Evolutionary conservation across 1,140 invertebrate species (phyloP).

Genomic region (Drosophila prosaltans): DNA sequence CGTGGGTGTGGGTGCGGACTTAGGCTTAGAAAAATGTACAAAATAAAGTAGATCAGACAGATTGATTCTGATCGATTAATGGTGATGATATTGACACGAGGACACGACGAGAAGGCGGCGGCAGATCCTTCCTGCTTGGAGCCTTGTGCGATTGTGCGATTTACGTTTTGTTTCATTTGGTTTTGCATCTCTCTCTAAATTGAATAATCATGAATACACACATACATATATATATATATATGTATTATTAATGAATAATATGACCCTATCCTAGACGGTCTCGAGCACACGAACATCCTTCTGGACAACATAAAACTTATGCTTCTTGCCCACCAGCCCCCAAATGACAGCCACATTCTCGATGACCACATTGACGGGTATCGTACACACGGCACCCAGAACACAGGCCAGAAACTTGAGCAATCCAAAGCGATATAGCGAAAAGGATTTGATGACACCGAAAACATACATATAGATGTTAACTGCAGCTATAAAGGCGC

Average conservation of each 20-base stretch:
- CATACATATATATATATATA: not conserved
- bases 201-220: slow-evolving; percentile 10
- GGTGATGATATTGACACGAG: not conserved
- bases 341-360: slow-evolving; percentile 97
- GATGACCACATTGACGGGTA: slow-evolving; percentile 95
- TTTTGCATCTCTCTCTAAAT: slow-evolving; percentile 10
- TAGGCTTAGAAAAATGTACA: slow-evolving; percentile 55
- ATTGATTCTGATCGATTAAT: not conserved
- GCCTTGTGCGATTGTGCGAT: slow-evolving; percentile 44
- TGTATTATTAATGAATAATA: slow-evolving; percentile 13
- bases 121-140: slow-evolving; percentile 23
- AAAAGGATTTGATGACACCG: slow-evolving; percentile 97
- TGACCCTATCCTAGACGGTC: slow-evolving; percentile 55
- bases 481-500: slow-evolving; percentile 94
- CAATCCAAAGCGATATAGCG: slow-evolving; percentile 92
- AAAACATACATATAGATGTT: slow-evolving; percentile 98
- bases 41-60: slow-evolving; percentile 45
- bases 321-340: slow-evolving; percentile 95
- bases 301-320: slow-evolving; percentile 97
- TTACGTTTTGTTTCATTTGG: slow-evolving; percentile 18
- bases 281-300: slow-evolving; percentile 89
- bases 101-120: slow-evolving; percentile 15
- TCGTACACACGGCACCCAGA: slow-evolving; percentile 92
- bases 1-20: slow-evolving; percentile 21
- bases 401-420: slow-evolving; percentile 92